These are phyloP conservation scores for Tribolium freemani DNA, from an alignment of 2,888 invertebrate genomes.

Conservation along the genomic window DNA sequence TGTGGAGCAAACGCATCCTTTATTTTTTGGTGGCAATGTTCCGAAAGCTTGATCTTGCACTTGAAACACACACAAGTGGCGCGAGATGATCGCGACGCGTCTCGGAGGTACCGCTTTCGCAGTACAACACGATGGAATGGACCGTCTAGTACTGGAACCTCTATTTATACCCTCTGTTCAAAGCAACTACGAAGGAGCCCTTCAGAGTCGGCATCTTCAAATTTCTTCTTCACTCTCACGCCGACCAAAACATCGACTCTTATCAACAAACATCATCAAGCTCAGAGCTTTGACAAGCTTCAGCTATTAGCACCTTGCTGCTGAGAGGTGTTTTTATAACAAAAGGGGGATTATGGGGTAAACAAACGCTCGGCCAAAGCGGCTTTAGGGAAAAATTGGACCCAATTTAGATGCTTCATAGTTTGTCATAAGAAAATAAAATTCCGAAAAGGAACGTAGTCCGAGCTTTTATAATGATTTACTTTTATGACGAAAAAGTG, in stretches of 20 bases:
- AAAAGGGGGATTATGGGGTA: constrained; percentile 13
- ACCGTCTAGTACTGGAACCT: constrained; percentile 46
- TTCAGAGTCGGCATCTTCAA: constrained; percentile 27
- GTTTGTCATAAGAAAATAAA: too few relatives aligned
- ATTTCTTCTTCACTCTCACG: constrained; percentile 9
- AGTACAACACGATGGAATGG: constrained; percentile 46
- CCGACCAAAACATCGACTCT: constrained; percentile 4
- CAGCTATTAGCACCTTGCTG: constrained; percentile 4
- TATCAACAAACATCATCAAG: constrained; percentile 7
- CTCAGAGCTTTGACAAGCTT: constrained; percentile 7
- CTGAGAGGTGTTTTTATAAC: constrained; percentile 10
- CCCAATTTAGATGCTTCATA: too few relatives aligned
- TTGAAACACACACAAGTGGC: constrained; percentile 30
- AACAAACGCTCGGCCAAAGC: background rate
- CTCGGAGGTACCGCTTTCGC: constrained; percentile 44
- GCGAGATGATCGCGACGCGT: constrained; percentile 34
- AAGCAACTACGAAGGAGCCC: constrained; percentile 29
- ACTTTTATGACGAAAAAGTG: too few relatives aligned
- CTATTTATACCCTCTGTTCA: constrained; percentile 46
- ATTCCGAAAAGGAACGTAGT: too few relatives aligned
- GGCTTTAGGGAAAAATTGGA: background rate
- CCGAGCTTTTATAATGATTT: too few relatives aligned
- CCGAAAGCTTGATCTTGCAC: constrained; percentile 27
- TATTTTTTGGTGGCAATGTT: background rate
- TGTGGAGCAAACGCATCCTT: constrained; percentile 34